A percentile compares a stretch with the other conserved stretches of the same genome.
Evolutionary conservation across 2,888 invertebrate species (phyloP).

Genomic region (Xestia ashworthii): DNA sequence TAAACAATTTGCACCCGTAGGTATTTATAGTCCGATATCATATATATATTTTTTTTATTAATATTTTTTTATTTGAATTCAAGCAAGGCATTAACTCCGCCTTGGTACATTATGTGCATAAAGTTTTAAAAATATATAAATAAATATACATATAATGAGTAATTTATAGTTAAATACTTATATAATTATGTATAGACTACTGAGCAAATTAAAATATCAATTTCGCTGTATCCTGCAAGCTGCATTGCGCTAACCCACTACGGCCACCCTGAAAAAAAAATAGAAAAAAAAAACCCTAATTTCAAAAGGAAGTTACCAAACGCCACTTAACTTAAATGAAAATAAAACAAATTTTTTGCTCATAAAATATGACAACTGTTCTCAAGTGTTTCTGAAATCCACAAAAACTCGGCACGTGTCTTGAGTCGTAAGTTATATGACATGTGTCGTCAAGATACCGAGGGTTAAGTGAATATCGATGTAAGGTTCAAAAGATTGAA

Average conservation of each 20-base stretch:
- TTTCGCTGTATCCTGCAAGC: not conserved
- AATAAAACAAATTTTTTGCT: conserved; percentile 55
- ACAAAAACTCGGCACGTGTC: conserved; percentile 74
- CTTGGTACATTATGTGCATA: too few species aligned
- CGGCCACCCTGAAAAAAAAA: conserved; percentile 1
- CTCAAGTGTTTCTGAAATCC: conserved; percentile 63
- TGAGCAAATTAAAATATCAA: not conserved
- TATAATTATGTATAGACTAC: not conserved
- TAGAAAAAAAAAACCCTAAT: not conserved
- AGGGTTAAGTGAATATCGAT: conserved; percentile 81
- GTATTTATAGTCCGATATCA: conserved; percentile 50
- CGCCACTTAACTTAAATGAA: conserved; percentile 26
- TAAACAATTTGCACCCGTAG: conserved; percentile 57
- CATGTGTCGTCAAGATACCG: conserved; percentile 71
- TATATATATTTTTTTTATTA: not conserved
- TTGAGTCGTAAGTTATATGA: conserved; percentile 71
- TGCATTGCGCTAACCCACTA: not conserved
- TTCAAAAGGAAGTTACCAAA: conserved; percentile 7
- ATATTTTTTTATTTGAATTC: not conserved
- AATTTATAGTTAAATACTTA: not conserved
- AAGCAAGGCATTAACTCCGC: too few species aligned
- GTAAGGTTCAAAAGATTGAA: conserved; percentile 64
- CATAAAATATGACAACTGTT: conserved; percentile 55
- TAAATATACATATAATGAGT: too few species aligned
- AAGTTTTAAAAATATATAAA: too few species aligned